These are phyloP conservation scores for Anguilla rostrata DNA, from an alignment of 2,113 vertebrate species.

Conservation along the genomic window DNA sequence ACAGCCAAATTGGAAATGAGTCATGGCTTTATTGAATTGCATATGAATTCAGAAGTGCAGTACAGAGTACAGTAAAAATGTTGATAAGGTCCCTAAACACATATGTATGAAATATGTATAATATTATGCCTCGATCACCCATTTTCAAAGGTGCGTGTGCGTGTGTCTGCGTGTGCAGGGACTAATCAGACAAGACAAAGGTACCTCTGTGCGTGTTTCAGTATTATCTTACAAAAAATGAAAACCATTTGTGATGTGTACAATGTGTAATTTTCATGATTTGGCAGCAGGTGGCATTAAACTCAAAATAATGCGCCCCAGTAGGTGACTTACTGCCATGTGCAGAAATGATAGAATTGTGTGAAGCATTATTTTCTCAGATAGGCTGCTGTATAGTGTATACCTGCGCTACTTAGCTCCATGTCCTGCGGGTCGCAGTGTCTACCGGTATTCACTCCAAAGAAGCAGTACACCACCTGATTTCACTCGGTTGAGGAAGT, in stretches of 20 bases:
- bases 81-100: too few relatives aligned
- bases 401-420: too few relatives aligned
- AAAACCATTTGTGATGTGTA: neutral
- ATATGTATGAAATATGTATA: too few relatives aligned
- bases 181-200: neutral
- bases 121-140: too few relatives aligned
- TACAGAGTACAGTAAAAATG: neutral
- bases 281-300: neutral
- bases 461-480: too few relatives aligned
- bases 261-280: neutral
- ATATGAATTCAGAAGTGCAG: neutral
- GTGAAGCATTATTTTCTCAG: neutral
- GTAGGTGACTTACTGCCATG: neutral
- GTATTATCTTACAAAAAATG: neutral
- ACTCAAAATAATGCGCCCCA: neutral
- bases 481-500: too few relatives aligned
- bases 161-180: too few relatives aligned
- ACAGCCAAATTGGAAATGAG: neutral
- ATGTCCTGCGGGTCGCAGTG: too few relatives aligned
- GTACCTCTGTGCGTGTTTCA: neutral
- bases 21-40: neutral
- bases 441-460: too few relatives aligned
- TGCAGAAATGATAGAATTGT: neutral
- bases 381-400: neutral
- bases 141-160: too few relatives aligned